Base-by-base conservation (phyloP, 2,888 invertebrate species). In the Phalera bucephala region DNA sequence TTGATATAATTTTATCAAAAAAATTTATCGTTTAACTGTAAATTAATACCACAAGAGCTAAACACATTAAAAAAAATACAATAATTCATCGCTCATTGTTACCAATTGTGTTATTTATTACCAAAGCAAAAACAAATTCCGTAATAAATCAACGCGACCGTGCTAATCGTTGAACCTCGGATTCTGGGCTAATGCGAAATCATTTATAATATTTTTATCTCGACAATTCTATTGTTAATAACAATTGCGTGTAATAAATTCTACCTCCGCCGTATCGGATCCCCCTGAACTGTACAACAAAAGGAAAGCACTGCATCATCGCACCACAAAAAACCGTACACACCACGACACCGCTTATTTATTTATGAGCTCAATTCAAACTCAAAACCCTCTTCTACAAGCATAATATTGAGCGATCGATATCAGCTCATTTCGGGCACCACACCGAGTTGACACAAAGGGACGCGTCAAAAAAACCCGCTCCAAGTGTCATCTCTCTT, bases 351-450 rank as follows among this genome's bases (percentile, higher is more conserved):
- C 74, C 66, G 80, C 82, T 86, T 86, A 83, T 85, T 83, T 87
- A 87, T 87, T 86, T 87, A 87, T 83, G 85, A 83, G 81, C 72
- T 75, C 79, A 78, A 80, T 82, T 80, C 80, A 64, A 75, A 79
- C 80, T 80, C 80, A 61, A 78, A 72, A 76, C 83, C 80, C 81
- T 79, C 79, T 72, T 69, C 59, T 56, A 58, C 47, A 65, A 68
- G 72, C 70, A 74, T 73, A 80, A 80, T 83, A 80, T 81, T 79
- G 75, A 78, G 75, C 80, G 88, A 88, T 88, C 83, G 85, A 85
- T 87, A 87, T 88, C 86, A 70, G 64, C 79, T 84, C 82, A 82
- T 86, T 84, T 79, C 69, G 64, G 72, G 72, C 73, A 64, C 73
- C 79, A 74, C 72, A 73, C 78, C 69, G 80, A 52, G 77, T 61